Evolutionary conservation across 2,113 vertebrate species (phyloP).

Genomic region (Cavia porcellus): DNA sequence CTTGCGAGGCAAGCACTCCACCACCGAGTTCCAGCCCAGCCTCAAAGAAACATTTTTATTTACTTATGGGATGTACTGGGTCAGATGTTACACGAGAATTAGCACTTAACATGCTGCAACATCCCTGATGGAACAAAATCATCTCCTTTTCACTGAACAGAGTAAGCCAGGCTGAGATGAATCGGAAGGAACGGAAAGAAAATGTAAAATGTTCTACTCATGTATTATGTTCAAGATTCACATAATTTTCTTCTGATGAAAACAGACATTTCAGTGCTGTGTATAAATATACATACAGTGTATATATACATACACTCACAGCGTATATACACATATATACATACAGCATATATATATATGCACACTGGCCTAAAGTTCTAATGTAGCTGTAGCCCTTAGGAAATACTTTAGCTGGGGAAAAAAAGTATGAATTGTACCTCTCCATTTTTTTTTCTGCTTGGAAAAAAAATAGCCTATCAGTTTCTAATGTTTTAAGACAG

Average conservation of each 20-base stretch:
- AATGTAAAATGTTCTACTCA: conserved; percentile 43
- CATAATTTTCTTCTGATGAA: conserved; percentile 64
- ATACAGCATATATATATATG: background rate
- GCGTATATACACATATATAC: background rate
- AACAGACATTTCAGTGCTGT: conserved; percentile 33
- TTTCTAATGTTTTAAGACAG: conserved; percentile 70
- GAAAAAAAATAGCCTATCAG: conserved; percentile 71
- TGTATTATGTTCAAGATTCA: conserved; percentile 64
- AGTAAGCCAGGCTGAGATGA: conserved; percentile 54
- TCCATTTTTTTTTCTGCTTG: conserved; percentile 66
- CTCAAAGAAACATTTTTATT: conserved; percentile 54
- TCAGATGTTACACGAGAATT: conserved; percentile 75
- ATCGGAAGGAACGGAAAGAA: conserved; percentile 37
- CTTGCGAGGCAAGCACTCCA: background rate
- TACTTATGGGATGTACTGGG: conserved; percentile 63
- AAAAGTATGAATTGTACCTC: conserved; percentile 55
- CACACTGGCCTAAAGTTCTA: conserved; percentile 59
- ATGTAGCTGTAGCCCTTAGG: conserved; percentile 84
- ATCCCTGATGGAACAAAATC: conserved; percentile 64
- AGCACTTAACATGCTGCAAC: conserved; percentile 65
- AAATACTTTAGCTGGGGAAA: conserved; percentile 64
- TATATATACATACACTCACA: background rate
- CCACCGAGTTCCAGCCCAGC: background rate
- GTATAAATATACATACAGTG: background rate
- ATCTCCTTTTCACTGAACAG: conserved; percentile 51